phyloP scores from a whole-genome alignment of 2,113 vertebrate species.

The Zootoca vivipara region DNA sequence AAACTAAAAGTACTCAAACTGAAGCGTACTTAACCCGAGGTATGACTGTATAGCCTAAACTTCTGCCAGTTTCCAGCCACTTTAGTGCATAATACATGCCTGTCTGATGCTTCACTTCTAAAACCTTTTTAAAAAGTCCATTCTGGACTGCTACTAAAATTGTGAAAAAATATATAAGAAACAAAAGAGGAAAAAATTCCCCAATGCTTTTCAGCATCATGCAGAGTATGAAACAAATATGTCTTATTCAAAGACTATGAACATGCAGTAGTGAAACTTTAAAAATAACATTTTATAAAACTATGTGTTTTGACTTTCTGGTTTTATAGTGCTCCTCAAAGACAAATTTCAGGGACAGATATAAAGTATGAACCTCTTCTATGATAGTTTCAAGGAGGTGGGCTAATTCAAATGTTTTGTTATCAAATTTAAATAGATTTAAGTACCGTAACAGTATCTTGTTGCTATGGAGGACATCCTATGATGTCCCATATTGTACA shows the following conservation, averaged over 20 bases:
- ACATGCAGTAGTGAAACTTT: neutral
- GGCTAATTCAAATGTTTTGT: constrained; percentile 44
- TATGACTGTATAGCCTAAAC: no score
- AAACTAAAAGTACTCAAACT: no score
- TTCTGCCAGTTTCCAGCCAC: constrained; percentile 14
- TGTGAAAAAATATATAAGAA: constrained; percentile 29
- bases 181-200: neutral
- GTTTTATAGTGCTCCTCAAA: constrained; percentile 44
- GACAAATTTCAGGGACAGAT: constrained; percentile 45
- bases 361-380: constrained; percentile 46
- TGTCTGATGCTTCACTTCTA: neutral
- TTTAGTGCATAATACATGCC: constrained; percentile 28
- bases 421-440: constrained; percentile 46
- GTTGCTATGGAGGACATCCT: constrained; percentile 24
- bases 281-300: neutral
- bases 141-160: constrained; percentile 39
- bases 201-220: constrained; percentile 6
- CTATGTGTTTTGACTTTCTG: constrained; percentile 47
- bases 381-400: constrained; percentile 47
- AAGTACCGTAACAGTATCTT: constrained; percentile 38
- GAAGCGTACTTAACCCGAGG: no score
- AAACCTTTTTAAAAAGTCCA: constrained; percentile 3
- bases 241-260: neutral
- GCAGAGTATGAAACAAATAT: constrained; percentile 6
- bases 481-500: constrained; percentile 23